Base-by-base conservation (phyloP, 2,888 invertebrate genomes). In the Plagodis dolabraria region DNA sequence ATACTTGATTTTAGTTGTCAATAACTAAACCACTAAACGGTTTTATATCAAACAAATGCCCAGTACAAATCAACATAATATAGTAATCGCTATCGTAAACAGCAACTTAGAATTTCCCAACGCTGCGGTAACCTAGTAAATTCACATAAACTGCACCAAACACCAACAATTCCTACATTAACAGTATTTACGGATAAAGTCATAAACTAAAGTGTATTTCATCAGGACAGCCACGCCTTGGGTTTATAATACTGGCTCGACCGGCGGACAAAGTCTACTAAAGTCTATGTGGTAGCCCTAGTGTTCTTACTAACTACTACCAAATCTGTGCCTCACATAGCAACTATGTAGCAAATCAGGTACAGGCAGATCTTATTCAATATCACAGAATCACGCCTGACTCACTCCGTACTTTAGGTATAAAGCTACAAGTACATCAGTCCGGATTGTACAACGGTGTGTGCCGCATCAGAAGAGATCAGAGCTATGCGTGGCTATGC, bases 161-260 rank as follows among this genome's bases (percentile, higher is more conserved):
- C 40, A 53, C 38, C 34, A 11, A 53, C 57, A 53, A 49, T 33
- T 46, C 35, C 11, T 9, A 36, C 35, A 44, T n/a, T 12, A 33
- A 45, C 8, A 9, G 42, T 55, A 36, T 48, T 36, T 48, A 35
- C 35, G 52, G 57, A 57, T 47, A 40, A 40, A 12, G 35, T 43
- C 22, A 50, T 43, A 43, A 43, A 43, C 11, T 54, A 54, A 53
- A 54, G 42, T 53, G 53, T 35, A 12, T 59, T 59, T 50, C 54
- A 51, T 54, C 59, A 54, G 54, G 54, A 54, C 51, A 43, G 43
- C 54, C 59, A 43, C 50, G 59, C 59, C 59, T 54, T 46, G 45
- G 42, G 53, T 60, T 60, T 51, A 47, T 43, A 60, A 60, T 38
- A 22, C 49, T 22, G 1, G 22, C 22, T 22, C 2, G 4, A 33